Base-by-base conservation (phyloP, 2,888 invertebrate genomes). In the Hoplodrina blanda region DNA sequence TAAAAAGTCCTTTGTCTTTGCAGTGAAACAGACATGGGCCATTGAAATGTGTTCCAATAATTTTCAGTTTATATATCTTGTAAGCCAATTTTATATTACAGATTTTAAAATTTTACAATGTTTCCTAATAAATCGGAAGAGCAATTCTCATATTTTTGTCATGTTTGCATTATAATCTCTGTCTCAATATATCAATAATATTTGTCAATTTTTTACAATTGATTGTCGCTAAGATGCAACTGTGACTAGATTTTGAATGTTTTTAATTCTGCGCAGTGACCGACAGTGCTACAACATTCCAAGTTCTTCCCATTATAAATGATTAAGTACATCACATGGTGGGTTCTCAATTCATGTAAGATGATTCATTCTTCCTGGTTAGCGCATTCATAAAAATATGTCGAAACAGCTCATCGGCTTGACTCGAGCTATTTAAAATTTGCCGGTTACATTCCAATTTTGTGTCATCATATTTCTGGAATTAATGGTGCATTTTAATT, bases 281-380 rank as follows among this genome's bases (percentile, higher is more conserved):
- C 4, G 4, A 5, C 17, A 46, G 2, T 2, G 8, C 41, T 37
- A 0, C 6, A 60, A 57, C 10, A 55, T 49, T 41, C 37, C 15
- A 64, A 20, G 62, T 33, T 44, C 49, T 49, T 79, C 67, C 64
- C 49, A 82, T 78, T 69, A 65, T 73, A 70, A 78, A 68, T 62
- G 41, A 77, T 82, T 82, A n/a, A n/a, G n/a, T n/a, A 78, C 76
- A 78, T 74, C 81, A 82, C 76, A 73, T 84, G 55, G 70, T 41
- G 30, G 53, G 30, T 69, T 74, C 74, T 57, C 69, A 83, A 83
- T 86, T 80, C 73, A 64, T 59, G 20, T 49, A 25, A 33, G 52
- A 80, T 87, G 87, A 87, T 69, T 87, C 86, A 86, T 49, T 3
- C n/a, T 62, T 62, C 61, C 68, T 41, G 46, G 63, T 67, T 57